Conservation (phyloP, 2,888 invertebrate genomes). For the Priocnemis perturbator region DNA sequence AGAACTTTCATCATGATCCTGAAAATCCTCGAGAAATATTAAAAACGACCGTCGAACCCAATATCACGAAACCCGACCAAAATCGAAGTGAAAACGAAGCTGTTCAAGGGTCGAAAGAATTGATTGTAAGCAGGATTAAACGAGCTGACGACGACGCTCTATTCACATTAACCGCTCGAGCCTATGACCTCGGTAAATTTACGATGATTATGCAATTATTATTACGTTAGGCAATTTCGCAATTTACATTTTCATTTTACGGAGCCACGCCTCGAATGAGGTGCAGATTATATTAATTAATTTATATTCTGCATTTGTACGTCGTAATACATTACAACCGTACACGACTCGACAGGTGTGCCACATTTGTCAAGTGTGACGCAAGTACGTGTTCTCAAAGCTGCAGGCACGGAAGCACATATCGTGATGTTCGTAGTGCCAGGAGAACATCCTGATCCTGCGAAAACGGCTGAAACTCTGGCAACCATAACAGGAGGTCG, state of each 20-base stretch:
- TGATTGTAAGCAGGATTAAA: conserved; percentile 70
- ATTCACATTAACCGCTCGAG: conserved; percentile 84
- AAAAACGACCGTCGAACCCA: background rate
- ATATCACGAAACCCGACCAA: background rate
- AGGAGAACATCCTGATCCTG: conserved; percentile 84
- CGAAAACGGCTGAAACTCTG: conserved; percentile 85
- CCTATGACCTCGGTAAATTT: conserved; percentile 84
- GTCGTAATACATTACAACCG: no score
- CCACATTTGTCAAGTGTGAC: conserved; percentile 86
- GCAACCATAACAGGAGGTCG: conserved; percentile 87
- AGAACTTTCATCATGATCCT: conserved; percentile 36
- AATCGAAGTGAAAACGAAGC: background rate
- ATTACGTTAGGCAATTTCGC: background rate
- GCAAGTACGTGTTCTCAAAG: conserved; percentile 80
- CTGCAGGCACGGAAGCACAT: conserved; percentile 83
- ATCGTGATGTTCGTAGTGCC: conserved; percentile 90
- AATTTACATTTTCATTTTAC: no score
- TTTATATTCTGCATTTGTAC: no score
- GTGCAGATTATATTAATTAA: no score
- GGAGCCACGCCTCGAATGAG: no score
- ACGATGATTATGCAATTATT: background rate
- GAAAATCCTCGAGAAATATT: background rate
- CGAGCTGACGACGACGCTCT: conserved; percentile 77
- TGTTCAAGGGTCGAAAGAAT: background rate
- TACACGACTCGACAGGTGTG: conserved; percentile 76